These are phyloP conservation scores for Arrhamphus sclerolepis DNA, from an alignment of 2,797 vertebrate species.

Conservation along the genomic window DNA sequence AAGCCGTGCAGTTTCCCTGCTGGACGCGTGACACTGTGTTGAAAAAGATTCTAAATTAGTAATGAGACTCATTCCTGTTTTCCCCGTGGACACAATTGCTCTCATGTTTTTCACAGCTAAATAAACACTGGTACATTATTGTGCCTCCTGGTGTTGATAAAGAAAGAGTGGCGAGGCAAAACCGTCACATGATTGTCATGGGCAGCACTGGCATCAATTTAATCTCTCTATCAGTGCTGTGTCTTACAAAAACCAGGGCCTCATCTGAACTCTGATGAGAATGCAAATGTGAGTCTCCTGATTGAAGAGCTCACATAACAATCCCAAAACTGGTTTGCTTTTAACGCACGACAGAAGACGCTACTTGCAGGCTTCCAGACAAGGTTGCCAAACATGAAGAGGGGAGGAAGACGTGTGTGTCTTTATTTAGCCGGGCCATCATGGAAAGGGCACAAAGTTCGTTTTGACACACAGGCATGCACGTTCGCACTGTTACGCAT, in stretches of 20 bases:
- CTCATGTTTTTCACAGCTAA: constrained; percentile 50
- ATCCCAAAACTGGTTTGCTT: constrained; percentile 3
- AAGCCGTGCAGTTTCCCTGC: constrained; percentile 10
- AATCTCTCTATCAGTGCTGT: constrained; percentile 40
- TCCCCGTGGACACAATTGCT: constrained; percentile 61
- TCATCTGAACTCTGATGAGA: constrained; percentile 14
- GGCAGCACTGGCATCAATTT: constrained; percentile 29
- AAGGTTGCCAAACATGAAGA: constrained; percentile 47
- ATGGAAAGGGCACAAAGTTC: constrained; percentile 56
- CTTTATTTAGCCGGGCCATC: constrained; percentile 62
- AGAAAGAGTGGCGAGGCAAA: constrained; percentile 44
- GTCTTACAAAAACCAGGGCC: constrained; percentile 8
- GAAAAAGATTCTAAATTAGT: constrained; percentile 39
- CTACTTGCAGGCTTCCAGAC: constrained; percentile 22
- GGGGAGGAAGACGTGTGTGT: constrained; percentile 21
- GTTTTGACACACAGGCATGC: constrained; percentile 40
- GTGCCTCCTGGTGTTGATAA: constrained; percentile 62
- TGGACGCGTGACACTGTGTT: constrained; percentile 24
- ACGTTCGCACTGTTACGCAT: constrained; percentile 9
- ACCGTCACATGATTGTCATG: constrained; percentile 59
- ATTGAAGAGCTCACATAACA: constrained; percentile 12
- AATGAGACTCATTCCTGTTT: constrained; percentile 53
- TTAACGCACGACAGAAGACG: constrained; percentile 8
- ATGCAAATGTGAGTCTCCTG: constrained; percentile 29
- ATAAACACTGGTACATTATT: constrained; percentile 53